Evolutionary conservation across 2,113 vertebrate genomes (phyloP).

Genomic region (Atrichornis clamosus): DNA sequence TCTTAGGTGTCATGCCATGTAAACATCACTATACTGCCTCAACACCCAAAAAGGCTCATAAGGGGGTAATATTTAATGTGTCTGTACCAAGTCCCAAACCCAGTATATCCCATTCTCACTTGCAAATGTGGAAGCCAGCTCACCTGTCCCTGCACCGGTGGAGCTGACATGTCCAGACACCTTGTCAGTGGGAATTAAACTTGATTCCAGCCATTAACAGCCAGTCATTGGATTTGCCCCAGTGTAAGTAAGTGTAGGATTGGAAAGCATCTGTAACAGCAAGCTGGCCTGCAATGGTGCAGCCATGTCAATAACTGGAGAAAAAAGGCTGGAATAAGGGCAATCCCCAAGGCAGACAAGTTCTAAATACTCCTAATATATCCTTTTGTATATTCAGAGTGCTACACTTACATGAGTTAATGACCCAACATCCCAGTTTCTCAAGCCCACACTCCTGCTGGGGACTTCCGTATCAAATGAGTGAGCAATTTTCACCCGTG

Average conservation of each 20-base stretch:
- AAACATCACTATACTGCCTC: background rate
- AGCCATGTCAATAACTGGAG: background rate
- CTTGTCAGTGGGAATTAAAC: conserved; percentile 8
- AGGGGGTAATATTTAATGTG: background rate
- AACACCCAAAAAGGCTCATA: background rate
- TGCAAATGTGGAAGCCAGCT: background rate
- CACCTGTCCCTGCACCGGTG: background rate
- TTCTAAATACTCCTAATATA: background rate
- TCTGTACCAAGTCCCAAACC: background rate
- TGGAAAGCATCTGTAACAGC: background rate
- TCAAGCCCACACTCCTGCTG: background rate
- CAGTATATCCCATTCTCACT: background rate
- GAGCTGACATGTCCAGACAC: background rate
- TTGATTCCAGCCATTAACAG: conserved; percentile 26
- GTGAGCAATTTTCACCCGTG: background rate
- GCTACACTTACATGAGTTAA: background rate
- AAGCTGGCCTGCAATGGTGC: background rate
- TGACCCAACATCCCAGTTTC: background rate
- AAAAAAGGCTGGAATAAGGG: conserved; percentile 6
- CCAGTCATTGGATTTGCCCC: background rate
- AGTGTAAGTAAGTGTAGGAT: background rate
- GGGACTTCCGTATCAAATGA: background rate
- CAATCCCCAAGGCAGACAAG: background rate
- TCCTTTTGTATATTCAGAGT: background rate
- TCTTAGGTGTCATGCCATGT: background rate